Evolutionary conservation across 2,797 vertebrate genomes (phyloP).

Genomic region (Poeciliopsis infans): DNA sequence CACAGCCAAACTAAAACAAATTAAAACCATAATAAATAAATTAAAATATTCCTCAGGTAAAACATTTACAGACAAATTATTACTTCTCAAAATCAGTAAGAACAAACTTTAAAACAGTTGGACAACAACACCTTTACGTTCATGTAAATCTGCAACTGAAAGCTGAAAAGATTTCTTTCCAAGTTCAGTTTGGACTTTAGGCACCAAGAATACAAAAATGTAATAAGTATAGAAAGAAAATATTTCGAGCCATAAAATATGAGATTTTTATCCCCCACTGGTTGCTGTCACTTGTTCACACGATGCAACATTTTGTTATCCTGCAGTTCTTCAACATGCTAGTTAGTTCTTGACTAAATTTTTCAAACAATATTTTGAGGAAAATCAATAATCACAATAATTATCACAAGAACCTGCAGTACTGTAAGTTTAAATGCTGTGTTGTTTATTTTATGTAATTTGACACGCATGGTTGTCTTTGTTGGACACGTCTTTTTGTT

Average conservation of each 20-base stretch:
- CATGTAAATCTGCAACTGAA: no score
- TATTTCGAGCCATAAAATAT: neutral
- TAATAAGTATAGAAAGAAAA: neutral
- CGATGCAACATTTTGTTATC: neutral
- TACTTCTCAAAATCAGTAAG: no score
- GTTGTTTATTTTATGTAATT: neutral
- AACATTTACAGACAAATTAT: no score
- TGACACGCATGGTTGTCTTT: slow-evolving; percentile 6
- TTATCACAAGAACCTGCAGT: neutral
- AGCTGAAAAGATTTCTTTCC: no score
- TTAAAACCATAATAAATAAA: no score
- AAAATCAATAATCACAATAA: neutral
- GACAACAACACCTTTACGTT: no score
- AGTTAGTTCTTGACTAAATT: neutral
- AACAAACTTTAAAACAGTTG: no score
- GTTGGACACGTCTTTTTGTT: slow-evolving; percentile 29
- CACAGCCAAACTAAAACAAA: no score
- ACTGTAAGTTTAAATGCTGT: neutral
- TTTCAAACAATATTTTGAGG: neutral
- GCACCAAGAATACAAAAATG: no score
- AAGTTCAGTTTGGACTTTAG: no score
- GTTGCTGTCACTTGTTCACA: neutral
- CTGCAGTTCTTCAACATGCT: neutral
- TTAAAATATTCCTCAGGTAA: no score
- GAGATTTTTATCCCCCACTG: neutral